These are phyloP conservation scores for Jordanella pulchra DNA, from an alignment of 2,797 vertebrate genomes.

Conservation along the genomic window DNA sequence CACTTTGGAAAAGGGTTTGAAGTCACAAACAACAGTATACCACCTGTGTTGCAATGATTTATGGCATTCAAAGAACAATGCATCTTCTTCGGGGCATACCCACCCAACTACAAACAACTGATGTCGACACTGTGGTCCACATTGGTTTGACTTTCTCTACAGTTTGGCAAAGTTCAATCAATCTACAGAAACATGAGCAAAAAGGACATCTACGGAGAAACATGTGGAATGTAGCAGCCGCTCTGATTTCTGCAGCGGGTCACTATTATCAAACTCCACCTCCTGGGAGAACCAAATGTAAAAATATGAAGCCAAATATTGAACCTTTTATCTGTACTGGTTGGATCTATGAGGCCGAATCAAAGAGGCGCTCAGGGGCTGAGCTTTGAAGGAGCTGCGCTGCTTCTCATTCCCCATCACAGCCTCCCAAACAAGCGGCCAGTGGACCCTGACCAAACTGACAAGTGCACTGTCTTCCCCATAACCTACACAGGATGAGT, in stretches of 20 bases:
- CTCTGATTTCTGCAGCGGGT: conserved; percentile 7
- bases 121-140: conserved; percentile 37
- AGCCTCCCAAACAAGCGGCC: conserved; percentile 66
- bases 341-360: conserved; percentile 29
- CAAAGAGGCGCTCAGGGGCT: conserved; percentile 20
- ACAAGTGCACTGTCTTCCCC: conserved; percentile 92
- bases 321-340: conserved; percentile 8
- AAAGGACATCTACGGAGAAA: conserved; percentile 9
- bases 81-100: conserved; percentile 66
- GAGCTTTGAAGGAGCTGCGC: conserved; percentile 59
- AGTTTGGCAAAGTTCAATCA: conserved; percentile 19
- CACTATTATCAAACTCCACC: conserved; percentile 38
- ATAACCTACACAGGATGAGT: conserved; percentile 99
- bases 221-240: conserved; percentile 10
- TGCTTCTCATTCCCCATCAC: conserved; percentile 68
- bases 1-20: conserved; percentile 99
- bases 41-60: conserved; percentile 86
- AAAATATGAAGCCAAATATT: conserved; percentile 22
- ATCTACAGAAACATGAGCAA: conserved; percentile 14
- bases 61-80: conserved; percentile 75
- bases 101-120: conserved; percentile 51
- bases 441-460: conserved; percentile 78
- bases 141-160: conserved; percentile 39
- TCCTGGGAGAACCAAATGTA: conserved; percentile 34
- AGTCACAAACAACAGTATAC: conserved; percentile 99